Conservation (phyloP, 2,113 vertebrate genomes). For the Pipa parva region DNA sequence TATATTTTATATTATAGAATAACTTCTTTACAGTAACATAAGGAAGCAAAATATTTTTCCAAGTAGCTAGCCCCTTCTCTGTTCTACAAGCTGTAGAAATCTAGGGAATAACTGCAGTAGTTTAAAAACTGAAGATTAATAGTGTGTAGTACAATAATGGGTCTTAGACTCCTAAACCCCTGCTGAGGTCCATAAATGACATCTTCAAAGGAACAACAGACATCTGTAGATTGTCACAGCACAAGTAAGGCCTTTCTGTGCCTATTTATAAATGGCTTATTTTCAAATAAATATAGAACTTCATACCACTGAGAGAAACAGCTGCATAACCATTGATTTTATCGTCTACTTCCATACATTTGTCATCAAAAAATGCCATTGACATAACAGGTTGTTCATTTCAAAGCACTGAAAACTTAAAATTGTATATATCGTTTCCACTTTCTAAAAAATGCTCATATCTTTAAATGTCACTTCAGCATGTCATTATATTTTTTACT, state of each 20-base stretch:
- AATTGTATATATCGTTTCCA: background rate
- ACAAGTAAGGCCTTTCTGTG: background rate
- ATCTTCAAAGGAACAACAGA: background rate
- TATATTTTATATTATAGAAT: too few species aligned
- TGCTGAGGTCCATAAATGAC: background rate
- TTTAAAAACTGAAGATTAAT: background rate
- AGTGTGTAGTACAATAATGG: background rate
- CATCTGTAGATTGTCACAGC: background rate
- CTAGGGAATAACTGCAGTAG: background rate
- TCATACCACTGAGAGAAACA: background rate
- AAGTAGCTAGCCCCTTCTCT: too few species aligned
- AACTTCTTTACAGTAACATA: too few species aligned
- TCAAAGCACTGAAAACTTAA: constrained; percentile 3
- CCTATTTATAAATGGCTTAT: background rate
- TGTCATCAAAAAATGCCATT: background rate
- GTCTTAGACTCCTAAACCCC: background rate
- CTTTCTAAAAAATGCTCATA: background rate
- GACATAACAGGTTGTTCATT: background rate
- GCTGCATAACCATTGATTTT: background rate
- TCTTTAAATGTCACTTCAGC: constrained; percentile 17
- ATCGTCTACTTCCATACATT: background rate
- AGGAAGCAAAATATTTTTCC: too few species aligned
- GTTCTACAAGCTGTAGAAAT: too few species aligned
- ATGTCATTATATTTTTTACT: constrained; percentile 8
- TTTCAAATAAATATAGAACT: background rate